phyloP scores from a whole-genome alignment of 2,113 vertebrate species.

The Colaptes auratus region DNA sequence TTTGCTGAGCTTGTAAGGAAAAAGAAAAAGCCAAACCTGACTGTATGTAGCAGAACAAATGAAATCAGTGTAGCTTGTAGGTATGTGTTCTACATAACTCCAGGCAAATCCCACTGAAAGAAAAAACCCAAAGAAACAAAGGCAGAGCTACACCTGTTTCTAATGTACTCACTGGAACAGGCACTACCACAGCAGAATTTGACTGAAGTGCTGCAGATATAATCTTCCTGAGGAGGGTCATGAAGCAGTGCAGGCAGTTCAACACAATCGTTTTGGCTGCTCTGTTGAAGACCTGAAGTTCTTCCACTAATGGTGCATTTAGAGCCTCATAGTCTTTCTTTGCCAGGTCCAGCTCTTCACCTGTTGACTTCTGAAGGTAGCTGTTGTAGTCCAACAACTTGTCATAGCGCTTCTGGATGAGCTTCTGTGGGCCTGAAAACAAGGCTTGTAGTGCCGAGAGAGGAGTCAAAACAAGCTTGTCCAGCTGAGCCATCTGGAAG shows the following conservation, averaged over 20 bases:
- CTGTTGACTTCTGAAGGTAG: conserved; percentile 79
- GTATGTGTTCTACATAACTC: not conserved
- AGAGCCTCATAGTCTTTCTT: conserved; percentile 91
- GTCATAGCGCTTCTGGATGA: conserved; percentile 98
- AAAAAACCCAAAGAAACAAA: not conserved
- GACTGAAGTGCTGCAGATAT: conserved; percentile 65
- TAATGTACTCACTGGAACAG: conserved; percentile 79
- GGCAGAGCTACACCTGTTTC: not conserved
- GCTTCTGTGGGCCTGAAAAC: conserved; percentile 93
- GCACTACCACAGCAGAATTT: conserved; percentile 66
- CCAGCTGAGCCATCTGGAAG: conserved; percentile 81
- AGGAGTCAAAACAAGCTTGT: conserved; percentile 83
- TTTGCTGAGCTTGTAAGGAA: not conserved
- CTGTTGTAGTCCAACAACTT: conserved; percentile 94
- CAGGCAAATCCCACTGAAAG: not conserved
- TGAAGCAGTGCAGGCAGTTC: conserved; percentile 84
- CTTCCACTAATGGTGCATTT: conserved; percentile 91
- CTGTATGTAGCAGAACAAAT: not conserved
- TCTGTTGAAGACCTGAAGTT: conserved; percentile 90
- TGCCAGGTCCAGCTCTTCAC: conserved; percentile 82
- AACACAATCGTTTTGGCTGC: conserved; percentile 81
- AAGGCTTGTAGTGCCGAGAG: conserved; percentile 86
- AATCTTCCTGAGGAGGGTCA: conserved; percentile 78
- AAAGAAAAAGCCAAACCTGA: not conserved
- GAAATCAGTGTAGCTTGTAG: not conserved